Conservation (phyloP, 2,113 vertebrate genomes). For the Macquaria ambigua region DNA sequence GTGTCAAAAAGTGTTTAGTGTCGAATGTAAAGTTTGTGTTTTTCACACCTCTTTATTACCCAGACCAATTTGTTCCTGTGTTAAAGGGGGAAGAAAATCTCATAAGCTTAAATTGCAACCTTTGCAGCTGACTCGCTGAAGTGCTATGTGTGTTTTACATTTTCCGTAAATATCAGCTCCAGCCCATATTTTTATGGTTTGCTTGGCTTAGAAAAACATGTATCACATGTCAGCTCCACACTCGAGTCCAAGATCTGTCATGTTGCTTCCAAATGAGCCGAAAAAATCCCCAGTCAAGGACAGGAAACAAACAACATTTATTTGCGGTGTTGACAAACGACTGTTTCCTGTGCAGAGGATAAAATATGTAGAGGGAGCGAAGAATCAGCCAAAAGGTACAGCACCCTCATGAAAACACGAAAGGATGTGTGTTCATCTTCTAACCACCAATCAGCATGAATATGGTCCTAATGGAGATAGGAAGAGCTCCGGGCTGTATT, state of each 20-base stretch:
- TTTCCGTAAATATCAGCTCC: slow-evolving; percentile 32
- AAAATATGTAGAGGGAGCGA: slow-evolving; percentile 53
- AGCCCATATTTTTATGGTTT: slow-evolving; percentile 33
- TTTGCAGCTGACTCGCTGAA: not conserved
- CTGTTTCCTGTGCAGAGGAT: slow-evolving; percentile 72
- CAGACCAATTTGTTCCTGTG: not conserved
- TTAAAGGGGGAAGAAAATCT: not conserved
- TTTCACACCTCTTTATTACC: slow-evolving; percentile 11
- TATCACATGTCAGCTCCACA: slow-evolving; percentile 25
- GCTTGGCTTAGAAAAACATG: slow-evolving; percentile 28
- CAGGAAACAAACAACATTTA: slow-evolving; percentile 77
- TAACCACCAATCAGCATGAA: slow-evolving; percentile 35
- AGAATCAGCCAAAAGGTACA: slow-evolving; percentile 42
- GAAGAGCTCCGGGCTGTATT: slow-evolving; percentile 29
- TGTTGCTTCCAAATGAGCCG: slow-evolving; percentile 22
- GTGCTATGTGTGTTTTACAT: slow-evolving; percentile 16
- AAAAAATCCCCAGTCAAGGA: slow-evolving; percentile 45
- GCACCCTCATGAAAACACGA: slow-evolving; percentile 23
- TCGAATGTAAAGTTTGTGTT: slow-evolving; percentile 3
- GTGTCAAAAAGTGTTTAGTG: not conserved
- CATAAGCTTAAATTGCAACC: not conserved
- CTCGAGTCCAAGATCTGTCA: slow-evolving; percentile 25
- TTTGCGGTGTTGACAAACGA: slow-evolving; percentile 73
- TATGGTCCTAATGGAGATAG: not conserved
- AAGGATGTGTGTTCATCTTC: slow-evolving; percentile 52